A percentile compares a stretch with the other conserved stretches of the same genome.
phyloP scores from a whole-genome alignment of 2,888 invertebrate species.

The Melikaiella ostensackeni region DNA sequence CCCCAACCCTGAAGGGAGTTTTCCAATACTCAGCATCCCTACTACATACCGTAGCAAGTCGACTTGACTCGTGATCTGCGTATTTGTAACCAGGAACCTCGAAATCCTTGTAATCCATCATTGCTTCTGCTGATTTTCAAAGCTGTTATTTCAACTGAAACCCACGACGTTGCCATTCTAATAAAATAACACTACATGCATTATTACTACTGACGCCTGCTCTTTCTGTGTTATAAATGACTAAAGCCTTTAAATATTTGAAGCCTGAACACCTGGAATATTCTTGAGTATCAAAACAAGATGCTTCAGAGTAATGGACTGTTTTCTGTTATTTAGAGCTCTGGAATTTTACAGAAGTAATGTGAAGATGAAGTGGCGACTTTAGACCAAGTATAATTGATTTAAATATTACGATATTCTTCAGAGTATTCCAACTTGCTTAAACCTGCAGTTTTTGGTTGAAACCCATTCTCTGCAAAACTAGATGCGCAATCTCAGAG shows the following conservation, averaged over 20 bases:
- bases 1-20: slow-evolving; percentile 58
- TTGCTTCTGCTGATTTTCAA: slow-evolving; percentile 42
- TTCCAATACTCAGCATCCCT: slow-evolving; percentile 61
- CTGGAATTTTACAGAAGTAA: not conserved
- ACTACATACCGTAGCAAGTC: not conserved
- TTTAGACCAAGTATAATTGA: not conserved
- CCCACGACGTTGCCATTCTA: slow-evolving; percentile 10
- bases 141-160: slow-evolving; percentile 12
- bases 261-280: slow-evolving; percentile 18
- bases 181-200: slow-evolving; percentile 9
- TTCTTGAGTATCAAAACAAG: slow-evolving; percentile 8
- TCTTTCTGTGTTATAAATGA: slow-evolving; percentile 44
- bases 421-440: not conserved
- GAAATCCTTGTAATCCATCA: slow-evolving; percentile 56
- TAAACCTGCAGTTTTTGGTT: not conserved
- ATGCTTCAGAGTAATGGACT: slow-evolving; percentile 23
- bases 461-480: not conserved
- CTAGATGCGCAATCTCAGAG: slow-evolving; percentile 44
- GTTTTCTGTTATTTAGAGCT: not conserved
- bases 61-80: slow-evolving; percentile 44
- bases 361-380: not conserved
- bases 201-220: slow-evolving; percentile 10
- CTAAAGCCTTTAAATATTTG: slow-evolving; percentile 28
- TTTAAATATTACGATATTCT: too few species aligned
- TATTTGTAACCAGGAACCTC: slow-evolving; percentile 53